Base-by-base conservation (phyloP, 2,113 vertebrate genomes). In the Herpailurus yagouaroundi region DNA sequence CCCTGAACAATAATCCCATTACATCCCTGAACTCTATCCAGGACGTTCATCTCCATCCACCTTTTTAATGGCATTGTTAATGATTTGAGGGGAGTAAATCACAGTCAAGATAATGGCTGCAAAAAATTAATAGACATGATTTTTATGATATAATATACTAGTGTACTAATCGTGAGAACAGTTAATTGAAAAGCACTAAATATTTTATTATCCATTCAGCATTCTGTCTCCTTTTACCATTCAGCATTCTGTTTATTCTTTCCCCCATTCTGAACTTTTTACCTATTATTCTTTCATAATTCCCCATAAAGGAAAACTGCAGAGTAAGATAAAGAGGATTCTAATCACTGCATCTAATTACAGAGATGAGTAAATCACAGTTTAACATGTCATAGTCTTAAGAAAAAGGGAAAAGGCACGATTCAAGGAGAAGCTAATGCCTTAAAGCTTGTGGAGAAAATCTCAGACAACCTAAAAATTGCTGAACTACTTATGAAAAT, bases 101-200 rank as follows among this genome's bases (percentile, higher is more conserved):
- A 98, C 94, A 97, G 97, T 97, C 97, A 98, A 98, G 98, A 98
- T 98, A 99, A 99, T 98, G 98, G 98, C 98, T 96, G 96, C 97
- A 99, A 99, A 98, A 98, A 98, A 98, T 99, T 98, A 99, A 98
- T 98, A 98, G 98, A 98, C 98, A 98, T 98, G 41, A 98, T 98
- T 99, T 99, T 99, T 98, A 98, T 98, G 93, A 98, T 98, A 98
- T 98, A 98, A 99, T 98, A 98, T 98, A 98, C 97, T 98, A 98
- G 98, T 99, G 98, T 98, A 98, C 98, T 99, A 99, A 99, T 98
- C 48, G 76, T 98, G 98, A 85, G 97, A 98, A 98, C 96, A 99
- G 98, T 99, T 99, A 99, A 99, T 99, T 98, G 98, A 99, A 99
- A 99, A 98, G 98, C 92, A 98, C 98, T 98, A 98, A 99, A 98